Conservation (phyloP, 1,140 invertebrate genomes). For the Caenorhabditis remanei region DNA sequence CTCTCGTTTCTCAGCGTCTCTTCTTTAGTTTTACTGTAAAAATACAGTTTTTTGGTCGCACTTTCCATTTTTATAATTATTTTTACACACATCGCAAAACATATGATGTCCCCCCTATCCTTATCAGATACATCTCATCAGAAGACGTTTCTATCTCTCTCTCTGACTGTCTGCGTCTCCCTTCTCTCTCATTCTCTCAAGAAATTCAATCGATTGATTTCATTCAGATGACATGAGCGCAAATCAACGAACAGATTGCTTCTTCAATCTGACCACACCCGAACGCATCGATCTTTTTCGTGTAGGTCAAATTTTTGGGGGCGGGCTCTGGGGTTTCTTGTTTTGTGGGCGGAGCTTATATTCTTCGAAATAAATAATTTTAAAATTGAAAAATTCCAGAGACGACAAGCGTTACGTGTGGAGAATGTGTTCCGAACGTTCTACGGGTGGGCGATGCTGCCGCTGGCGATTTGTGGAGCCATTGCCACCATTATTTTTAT, state of each 20-base stretch:
- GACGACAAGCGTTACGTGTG: conserved; percentile 61
- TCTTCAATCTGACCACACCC: conserved; percentile 63
- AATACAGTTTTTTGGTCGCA: too few species aligned
- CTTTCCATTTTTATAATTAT: too few species aligned
- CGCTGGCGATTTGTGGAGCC: conserved; percentile 68
- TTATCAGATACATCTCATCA: not conserved
- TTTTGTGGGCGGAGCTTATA: too few species aligned
- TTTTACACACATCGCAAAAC: not conserved
- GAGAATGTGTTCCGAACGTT: conserved; percentile 66
- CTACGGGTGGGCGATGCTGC: conserved; percentile 71
- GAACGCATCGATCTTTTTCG: conserved; percentile 64
- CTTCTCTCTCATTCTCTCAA: not conserved
- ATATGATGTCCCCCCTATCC: not conserved
- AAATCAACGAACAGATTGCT: conserved; percentile 62
- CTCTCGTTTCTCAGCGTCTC: too few species aligned
- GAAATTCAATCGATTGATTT: not conserved
- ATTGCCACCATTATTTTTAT: conserved; percentile 71
- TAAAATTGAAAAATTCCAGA: conserved; percentile 36
- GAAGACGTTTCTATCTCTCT: not conserved
- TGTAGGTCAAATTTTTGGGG: conserved; percentile 21
- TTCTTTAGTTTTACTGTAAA: too few species aligned
- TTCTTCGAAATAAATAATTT: not conserved
- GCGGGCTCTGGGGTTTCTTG: too few species aligned
- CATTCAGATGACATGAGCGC: conserved; percentile 37
- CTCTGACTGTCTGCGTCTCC: not conserved